Conservation (phyloP, 2,888 invertebrate genomes). For the Patella pellucida region DNA sequence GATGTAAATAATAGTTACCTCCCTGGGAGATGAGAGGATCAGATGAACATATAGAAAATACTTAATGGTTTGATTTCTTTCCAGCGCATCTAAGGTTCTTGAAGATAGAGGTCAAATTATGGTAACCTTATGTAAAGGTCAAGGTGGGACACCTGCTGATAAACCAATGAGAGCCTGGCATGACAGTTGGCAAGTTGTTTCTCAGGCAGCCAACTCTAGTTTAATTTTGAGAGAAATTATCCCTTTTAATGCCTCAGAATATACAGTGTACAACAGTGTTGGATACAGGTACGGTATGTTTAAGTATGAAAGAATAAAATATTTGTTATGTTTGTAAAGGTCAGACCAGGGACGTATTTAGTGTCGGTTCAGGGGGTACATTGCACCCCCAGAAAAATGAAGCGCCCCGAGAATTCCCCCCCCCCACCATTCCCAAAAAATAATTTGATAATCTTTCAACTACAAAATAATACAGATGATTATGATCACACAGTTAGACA, state of each 20-base stretch:
- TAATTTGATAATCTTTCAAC: no score
- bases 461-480: no score
- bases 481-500: no score
- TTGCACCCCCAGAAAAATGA: no score
- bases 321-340: no score
- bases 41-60: no score
- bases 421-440: no score
- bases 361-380: no score
- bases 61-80: conserved; percentile 16
- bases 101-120: conserved; percentile 63
- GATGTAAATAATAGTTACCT: no score
- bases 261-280: conserved; percentile 71
- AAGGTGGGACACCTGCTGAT: conserved; percentile 74
- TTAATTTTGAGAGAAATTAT: conserved; percentile 71
- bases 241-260: conserved; percentile 68
- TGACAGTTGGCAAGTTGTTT: conserved; percentile 75
- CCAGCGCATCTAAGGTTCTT: conserved; percentile 66
- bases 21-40: no score
- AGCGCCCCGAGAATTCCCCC: no score
- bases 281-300: conserved; percentile 72
- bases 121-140: conserved; percentile 75
- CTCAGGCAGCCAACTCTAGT: conserved; percentile 74
- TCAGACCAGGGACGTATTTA: no score
- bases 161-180: conserved; percentile 71
- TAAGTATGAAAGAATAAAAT: not conserved